Evolutionary conservation across 2,888 invertebrate genomes (phyloP), one percentile per base, ranked within the genome.

Genomic region (Caenorhabditis sp.): DNA sequence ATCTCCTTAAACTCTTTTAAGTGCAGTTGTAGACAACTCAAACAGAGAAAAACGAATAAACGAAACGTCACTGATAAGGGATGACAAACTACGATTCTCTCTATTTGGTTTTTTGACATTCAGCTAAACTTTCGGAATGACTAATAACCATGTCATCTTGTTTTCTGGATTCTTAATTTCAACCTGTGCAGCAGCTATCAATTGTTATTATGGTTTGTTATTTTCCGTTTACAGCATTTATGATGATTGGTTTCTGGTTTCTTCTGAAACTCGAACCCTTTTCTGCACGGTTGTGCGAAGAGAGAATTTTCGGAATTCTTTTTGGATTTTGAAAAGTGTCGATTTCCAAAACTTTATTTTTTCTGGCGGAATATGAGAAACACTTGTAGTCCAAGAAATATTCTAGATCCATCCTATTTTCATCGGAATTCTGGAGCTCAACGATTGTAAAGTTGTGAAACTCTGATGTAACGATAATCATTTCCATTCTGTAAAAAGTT

Each of bases 201-300:
- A 77, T 22, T 77, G 77, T 70, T 77, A 22, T 61, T 63, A 77
- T 28, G 77, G 69, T 77, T 47, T 26, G 22, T 47, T 47, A 28
- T 28, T 64, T 47, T n/a, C 10, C 4, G 10, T 8, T 28, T 24
- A 22, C 14, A 44, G 28, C 24, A 7, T 26, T 26, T 14, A 14
- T 54, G 54, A 12, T 26, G 3, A 14, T 54, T 54, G 54, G 26
- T 54, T 26, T 26, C 14, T 14, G 24, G 14, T 54, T 54, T 26
- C 26, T 54, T 26, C 12, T 10, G 24, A 54, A 64, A 38, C 31
- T 35, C 31, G n/a, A n/a, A n/a, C n/a, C n/a, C n/a, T n/a, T n/a
- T n/a, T n/a, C n/a, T n/a, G n/a, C n/a, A n/a, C n/a, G n/a, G n/a
- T n/a, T n/a, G n/a, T n/a, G n/a, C n/a, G n/a, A n/a, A n/a, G n/a